A percentile compares a stretch with the other conserved stretches of the same genome.
Evolutionary conservation across 1,140 invertebrate genomes (phyloP).

Genomic region (Metopolophium dirhodum): DNA sequence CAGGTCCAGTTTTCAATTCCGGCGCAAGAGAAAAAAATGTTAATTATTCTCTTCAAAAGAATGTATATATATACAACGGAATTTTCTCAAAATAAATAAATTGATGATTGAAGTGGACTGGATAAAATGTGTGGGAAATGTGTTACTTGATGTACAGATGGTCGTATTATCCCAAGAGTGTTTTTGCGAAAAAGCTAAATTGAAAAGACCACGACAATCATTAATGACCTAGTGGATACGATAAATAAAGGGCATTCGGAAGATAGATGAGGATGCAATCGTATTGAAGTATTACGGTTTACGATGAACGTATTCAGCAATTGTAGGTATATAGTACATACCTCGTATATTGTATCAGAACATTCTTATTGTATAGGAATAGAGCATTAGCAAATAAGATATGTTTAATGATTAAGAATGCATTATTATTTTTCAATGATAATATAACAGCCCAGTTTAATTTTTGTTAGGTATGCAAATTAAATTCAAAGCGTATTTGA

Average conservation of each 20-base stretch:
- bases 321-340: too few relatives aligned
- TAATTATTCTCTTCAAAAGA: too few relatives aligned
- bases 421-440: background rate
- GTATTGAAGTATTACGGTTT: background rate
- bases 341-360: too few relatives aligned
- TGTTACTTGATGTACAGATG: background rate
- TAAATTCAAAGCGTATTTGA: background rate
- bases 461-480: background rate
- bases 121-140: background rate
- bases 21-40: background rate
- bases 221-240: background rate
- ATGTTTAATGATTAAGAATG: background rate
- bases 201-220: background rate
- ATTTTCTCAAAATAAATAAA: background rate
- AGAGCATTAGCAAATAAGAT: too few relatives aligned
- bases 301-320: background rate
- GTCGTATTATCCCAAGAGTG: background rate
- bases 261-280: background rate
- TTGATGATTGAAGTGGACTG: background rate
- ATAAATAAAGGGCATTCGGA: background rate
- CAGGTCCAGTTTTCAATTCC: background rate
- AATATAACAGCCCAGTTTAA: background rate
- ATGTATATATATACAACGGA: background rate
- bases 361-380: too few relatives aligned
- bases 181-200: slow-evolving; percentile 3